Evolutionary conservation across 2,888 invertebrate species (phyloP), one percentile per base, ranked within the genome.

Genomic region (Hyles lineata): DNA sequence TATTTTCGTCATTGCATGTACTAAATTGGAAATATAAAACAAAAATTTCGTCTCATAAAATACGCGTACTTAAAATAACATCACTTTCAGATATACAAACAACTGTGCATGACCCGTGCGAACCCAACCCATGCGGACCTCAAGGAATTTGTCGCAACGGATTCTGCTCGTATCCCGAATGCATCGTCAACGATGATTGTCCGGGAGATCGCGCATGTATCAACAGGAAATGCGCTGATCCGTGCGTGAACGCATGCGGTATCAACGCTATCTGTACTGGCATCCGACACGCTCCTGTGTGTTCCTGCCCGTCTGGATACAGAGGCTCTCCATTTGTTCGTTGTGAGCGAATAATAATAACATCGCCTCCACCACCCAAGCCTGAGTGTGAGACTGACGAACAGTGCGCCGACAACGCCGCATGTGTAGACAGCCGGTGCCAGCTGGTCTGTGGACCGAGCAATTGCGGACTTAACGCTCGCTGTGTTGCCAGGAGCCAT

Each of bases 121-220:
- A 96, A 78, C 97, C 97, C 35, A 96, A 96, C 70, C 97, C 97
- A 5, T 97, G 97, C 85, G 97, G 96, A 72, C 95, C 96, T 73
- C 96, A 96, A 84, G 96, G 97, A 58, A 93, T 95, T 70, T 97
- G 97, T 80, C 95, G 96, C 69, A 95, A 95, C 73, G 96, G 96
- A 25, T 92, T 94, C 75, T 97, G 97, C 82, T 94, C 95, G 9
- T 98, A 98, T 88, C 98, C 98, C 0, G 98, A 98, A 89, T 98
- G 98, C 88, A 95, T 98, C 9, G 96, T 97, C 76, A 98, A 98
- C 85, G 97, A 97, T 75, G 98, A 98, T 79, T 98, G 98, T 88
- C 95, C 97, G 0, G 96, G 97, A 77, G 96, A 98, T 83, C 96
- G 97, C 76, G 96, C 97, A 0, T 98, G 98, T 85, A 96, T 97